Conservation (phyloP, 2,113 vertebrate species). For the Rousettus leschenaultii region DNA sequence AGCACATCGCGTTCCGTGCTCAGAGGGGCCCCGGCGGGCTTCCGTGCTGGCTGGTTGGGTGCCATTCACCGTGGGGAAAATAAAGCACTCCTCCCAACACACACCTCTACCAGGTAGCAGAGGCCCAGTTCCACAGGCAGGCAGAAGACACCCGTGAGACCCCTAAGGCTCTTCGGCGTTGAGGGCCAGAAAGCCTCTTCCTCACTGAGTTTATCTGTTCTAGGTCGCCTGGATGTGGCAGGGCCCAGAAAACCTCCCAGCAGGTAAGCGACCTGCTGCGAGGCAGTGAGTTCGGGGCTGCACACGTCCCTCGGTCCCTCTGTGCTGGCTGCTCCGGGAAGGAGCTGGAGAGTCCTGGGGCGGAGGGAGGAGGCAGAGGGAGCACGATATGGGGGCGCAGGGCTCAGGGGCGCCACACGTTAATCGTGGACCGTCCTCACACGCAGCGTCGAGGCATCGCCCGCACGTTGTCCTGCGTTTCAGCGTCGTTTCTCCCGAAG, state of each 20-base stretch:
- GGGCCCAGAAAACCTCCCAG: not conserved
- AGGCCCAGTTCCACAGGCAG: not conserved
- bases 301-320: too few species aligned
- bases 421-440: rapidly evolving
- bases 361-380: too few species aligned
- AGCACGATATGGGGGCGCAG: not conserved
- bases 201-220: not conserved
- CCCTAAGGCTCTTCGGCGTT: not conserved
- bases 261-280: not conserved
- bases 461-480: not conserved
- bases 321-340: not conserved
- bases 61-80: not conserved
- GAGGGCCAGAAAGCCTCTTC: not conserved
- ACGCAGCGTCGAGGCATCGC: rapidly evolving
- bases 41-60: not conserved
- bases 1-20: not conserved
- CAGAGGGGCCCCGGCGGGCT: not conserved
- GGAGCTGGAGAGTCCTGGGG: not conserved
- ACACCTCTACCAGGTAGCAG: not conserved
- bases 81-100: not conserved
- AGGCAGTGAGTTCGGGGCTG: not conserved
- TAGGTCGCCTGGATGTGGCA: not conserved
- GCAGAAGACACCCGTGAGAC: not conserved
- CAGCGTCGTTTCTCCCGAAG: not conserved
- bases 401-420: not conserved